phyloP scores from a whole-genome alignment of 2,888 invertebrate genomes.

The Pollenia amentaria region DNA sequence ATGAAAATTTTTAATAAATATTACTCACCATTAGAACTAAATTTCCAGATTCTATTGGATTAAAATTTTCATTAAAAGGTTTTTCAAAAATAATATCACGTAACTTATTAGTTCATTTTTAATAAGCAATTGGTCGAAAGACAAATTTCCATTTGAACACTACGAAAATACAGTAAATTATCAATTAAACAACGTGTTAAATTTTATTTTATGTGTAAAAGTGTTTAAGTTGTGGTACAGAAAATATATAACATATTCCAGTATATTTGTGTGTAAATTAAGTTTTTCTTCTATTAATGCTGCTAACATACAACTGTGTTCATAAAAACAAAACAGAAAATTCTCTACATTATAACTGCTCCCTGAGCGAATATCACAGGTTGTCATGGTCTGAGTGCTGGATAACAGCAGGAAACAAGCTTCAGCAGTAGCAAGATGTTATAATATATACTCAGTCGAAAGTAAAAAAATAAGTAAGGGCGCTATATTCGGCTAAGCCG shows the following conservation, averaged over 20 bases:
- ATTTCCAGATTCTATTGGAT: too few species aligned
- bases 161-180: neutral
- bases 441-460: slow-evolving; percentile 1
- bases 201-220: neutral
- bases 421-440: neutral
- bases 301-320: neutral
- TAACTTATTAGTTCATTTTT: too few species aligned
- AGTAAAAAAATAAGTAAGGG: neutral
- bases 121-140: too few species aligned
- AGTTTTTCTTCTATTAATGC: neutral
- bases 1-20: too few species aligned
- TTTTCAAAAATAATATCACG: too few species aligned
- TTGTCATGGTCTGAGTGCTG: slow-evolving; percentile 48
- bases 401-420: slow-evolving; percentile 34
- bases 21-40: too few species aligned
- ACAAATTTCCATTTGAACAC: too few species aligned
- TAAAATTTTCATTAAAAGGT: too few species aligned
- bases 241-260: neutral
- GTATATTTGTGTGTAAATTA: slow-evolving; percentile 15
- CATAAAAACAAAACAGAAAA: slow-evolving; percentile 14
- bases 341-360: slow-evolving; percentile 53
- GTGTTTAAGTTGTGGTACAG: neutral
- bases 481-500: too few species aligned
- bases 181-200: neutral
- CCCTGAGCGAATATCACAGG: slow-evolving; percentile 63